phyloP scores from a whole-genome alignment of 1,140 invertebrate genomes.

The Dendrolimus punctatus region DNA sequence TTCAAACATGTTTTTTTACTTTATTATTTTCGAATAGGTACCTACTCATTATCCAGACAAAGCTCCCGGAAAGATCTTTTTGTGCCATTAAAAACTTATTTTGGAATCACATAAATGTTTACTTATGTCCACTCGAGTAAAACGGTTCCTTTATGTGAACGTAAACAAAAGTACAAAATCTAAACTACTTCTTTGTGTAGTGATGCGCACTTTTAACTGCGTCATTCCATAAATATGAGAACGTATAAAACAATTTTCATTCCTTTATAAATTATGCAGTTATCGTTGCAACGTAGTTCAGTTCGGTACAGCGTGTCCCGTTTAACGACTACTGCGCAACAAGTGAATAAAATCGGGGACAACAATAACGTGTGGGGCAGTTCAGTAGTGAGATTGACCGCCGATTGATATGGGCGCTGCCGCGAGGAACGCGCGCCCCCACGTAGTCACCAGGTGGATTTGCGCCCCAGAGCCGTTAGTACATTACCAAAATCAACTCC shows the following conservation, averaged over 20 bases:
- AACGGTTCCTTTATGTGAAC: too few species aligned
- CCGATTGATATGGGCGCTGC: constrained; percentile 58
- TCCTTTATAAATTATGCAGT: constrained; percentile 39
- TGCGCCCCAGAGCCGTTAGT: constrained; percentile 56
- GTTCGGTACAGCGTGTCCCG: constrained; percentile 37
- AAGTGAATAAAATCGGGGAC: constrained; percentile 56
- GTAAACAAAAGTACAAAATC: constrained; percentile 2
- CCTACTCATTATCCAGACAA: too few species aligned
- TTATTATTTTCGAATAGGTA: too few species aligned
- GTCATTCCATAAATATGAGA: constrained; percentile 29
- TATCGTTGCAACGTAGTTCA: constrained; percentile 30
- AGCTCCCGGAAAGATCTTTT: too few species aligned
- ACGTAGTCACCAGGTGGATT: constrained; percentile 61
- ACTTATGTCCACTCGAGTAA: too few species aligned
- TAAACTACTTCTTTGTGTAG: constrained; percentile 8
- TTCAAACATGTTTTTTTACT: too few species aligned
- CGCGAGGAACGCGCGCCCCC: constrained; percentile 55
- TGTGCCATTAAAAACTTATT: too few species aligned
- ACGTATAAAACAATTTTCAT: constrained; percentile 34
- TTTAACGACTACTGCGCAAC: constrained; percentile 44
- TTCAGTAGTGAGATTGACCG: constrained; percentile 37
- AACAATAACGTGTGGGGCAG: constrained; percentile 43
- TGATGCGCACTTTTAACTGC: constrained; percentile 17
- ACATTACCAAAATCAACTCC: constrained; percentile 10
- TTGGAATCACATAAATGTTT: too few species aligned